Base-by-base conservation (phyloP, 2,797 vertebrate genomes). In the Cyprinella venusta region DNA sequence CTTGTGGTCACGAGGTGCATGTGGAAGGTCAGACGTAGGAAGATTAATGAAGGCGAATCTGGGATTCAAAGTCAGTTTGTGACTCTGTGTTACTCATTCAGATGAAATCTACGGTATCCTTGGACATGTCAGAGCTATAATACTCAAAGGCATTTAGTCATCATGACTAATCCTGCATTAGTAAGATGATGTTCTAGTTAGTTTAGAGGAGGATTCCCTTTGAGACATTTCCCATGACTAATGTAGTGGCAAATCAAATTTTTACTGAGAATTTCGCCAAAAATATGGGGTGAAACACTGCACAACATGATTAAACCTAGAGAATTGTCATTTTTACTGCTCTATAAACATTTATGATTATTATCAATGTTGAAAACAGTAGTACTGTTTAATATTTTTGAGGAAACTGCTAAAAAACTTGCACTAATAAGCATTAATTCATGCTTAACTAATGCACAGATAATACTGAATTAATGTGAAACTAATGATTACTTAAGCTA, bases 161-260 rank as follows among this genome's bases (percentile, higher is more conserved):
- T 48, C 77, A 80, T 82, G 81, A 88, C 79, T 85, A 86, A 85
- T 82, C 74, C 70, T 65, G 83, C 72, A 83, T 83, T 83, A 87
- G 84, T 64, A 36, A 71, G 56, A 88, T 80, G 42, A 84, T 80
- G 42, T 84, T 67, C 56, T 88, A 59, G 65, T 70, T 84, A 74
- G 78, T 80, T 84, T 68, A 45, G 48, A 16, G 63, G 63, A 76
- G 19, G 63, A 82, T 82, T 54, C 72, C 63, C 50, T 82, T 50
- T 75, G 50, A 82, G 48, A 52, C 10, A 48, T 82, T 76, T 67
- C 45, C 12, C 24, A 68, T 76, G 50, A 82, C 33, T 81, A 38
- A 67, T 30, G 6, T 40, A 42, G 12, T 10, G 50, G 48, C 8
- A 52, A 19, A 67, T 50, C 3, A n/a, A 50, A 26, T 33, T 40